These are phyloP conservation scores for Zapus hudsonius DNA, from an alignment of 2,113 vertebrate species.

Conservation along the genomic window DNA sequence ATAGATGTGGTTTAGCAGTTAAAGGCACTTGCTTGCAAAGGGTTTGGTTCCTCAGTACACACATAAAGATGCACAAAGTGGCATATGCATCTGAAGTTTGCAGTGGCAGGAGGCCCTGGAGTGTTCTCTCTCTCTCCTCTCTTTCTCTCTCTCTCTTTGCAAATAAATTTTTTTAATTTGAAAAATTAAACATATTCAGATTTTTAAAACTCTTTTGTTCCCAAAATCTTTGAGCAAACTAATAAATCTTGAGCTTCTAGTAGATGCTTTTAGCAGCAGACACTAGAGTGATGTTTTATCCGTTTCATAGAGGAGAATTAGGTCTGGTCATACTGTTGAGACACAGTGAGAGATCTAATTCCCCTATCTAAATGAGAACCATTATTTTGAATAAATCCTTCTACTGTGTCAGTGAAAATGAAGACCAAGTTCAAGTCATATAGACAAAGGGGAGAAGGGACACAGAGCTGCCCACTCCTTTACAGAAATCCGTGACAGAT, in stretches of 20 bases:
- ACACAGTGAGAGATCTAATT: constrained; percentile 32
- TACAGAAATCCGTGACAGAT: constrained; percentile 26
- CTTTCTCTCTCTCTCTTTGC: no score
- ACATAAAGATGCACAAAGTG: no score
- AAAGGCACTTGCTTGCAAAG: no score
- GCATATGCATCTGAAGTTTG: no score
- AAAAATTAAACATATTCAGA: no score
- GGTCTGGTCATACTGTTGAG: neutral
- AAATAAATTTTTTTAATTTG: no score
- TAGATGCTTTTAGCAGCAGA: constrained; percentile 17
- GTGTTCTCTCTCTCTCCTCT: no score
- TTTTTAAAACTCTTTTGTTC: neutral
- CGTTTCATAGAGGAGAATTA: constrained; percentile 61
- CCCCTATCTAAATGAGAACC: constrained; percentile 49
- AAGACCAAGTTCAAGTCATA: neutral
- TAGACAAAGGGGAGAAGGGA: neutral
- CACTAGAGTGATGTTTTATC: constrained; percentile 50
- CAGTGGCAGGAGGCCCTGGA: no score
- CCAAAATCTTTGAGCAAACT: constrained; percentile 12
- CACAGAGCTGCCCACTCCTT: neutral
- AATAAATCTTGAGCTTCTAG: constrained; percentile 41
- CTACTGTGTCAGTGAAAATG: neutral
- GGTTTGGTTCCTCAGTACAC: no score
- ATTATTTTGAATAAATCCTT: constrained; percentile 66
- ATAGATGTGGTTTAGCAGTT: no score